Percentiles rank a stretch among this genome's conserved stretches.
Evolutionary conservation across 2,797 vertebrate species (phyloP).

Genomic region (Sphenodon punctatus): DNA sequence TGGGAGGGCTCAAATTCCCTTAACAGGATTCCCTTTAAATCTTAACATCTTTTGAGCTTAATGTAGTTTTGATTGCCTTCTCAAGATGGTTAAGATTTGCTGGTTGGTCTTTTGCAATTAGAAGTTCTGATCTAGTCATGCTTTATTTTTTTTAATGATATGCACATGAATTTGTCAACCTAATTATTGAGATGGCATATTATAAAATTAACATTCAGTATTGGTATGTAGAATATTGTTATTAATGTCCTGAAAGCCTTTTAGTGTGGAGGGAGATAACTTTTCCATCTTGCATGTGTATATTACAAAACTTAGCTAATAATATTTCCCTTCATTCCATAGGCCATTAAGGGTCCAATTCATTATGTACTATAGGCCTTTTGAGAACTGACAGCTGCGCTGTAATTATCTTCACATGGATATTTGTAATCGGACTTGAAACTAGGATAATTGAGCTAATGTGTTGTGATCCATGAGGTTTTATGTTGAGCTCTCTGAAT

Average conservation of each 20-base stretch:
- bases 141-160: conserved; percentile 24
- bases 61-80: conserved; percentile 49
- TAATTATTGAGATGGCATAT: conserved; percentile 40
- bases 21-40: conserved; percentile 42
- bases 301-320: conserved; percentile 57
- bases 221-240: conserved; percentile 1
- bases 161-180: conserved; percentile 18
- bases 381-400: conserved; percentile 53
- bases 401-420: conserved; percentile 64
- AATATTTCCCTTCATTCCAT: conserved; percentile 64
- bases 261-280: conserved; percentile 51
- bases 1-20: conserved; percentile 31
- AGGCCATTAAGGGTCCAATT: conserved; percentile 54
- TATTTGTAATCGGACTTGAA: conserved; percentile 62
- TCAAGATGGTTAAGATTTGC: neutral
- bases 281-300: conserved; percentile 35
- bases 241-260: conserved; percentile 28
- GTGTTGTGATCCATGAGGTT: conserved; percentile 50
- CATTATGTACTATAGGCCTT: conserved; percentile 51
- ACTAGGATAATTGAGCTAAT: conserved; percentile 59
- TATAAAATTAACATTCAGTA: conserved; percentile 42
- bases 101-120: conserved; percentile 6
- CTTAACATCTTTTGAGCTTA: conserved; percentile 26
- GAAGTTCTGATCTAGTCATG: conserved; percentile 43
- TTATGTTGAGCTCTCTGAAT: conserved; percentile 39